Evolutionary conservation across 2,797 vertebrate species (phyloP), one percentile per base, ranked within the genome.

Genomic region (Sardinella longiceps): DNA sequence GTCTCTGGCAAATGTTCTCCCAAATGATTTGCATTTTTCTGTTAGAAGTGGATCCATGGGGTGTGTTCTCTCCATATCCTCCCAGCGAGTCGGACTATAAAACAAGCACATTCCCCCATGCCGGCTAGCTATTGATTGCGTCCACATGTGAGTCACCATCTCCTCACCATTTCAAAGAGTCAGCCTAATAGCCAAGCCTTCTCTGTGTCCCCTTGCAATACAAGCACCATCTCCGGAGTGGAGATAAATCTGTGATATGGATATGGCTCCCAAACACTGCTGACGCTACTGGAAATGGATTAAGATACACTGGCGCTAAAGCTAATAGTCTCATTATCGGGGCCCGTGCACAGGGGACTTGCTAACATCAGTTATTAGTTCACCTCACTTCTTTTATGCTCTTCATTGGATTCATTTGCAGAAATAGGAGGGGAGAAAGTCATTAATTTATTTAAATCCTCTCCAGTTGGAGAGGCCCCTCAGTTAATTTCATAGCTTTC

Each of bases 401-500:
- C 12, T 63, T 48, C 51, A 70, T 82, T 82, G 25, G 58, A 88
- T 91, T 90, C 85, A 90, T 92, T 92, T 91, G 70, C 88, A 0
- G 33, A 82, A 20, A 84, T 20, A 20, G 70, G 37, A 1, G 12
- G 46, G 37, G 70, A 5, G 37, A 77, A 39, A 18, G 70, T 77
- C 43, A 43, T 43, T 43, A 77, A 85, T 82, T 89, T 90, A 90
- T 94, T 93, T 92, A 91, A 94, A 93, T 92, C 90, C 91, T 92
- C 91, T 93, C 89, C 87, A 85, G 90, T 89, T 84, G 89, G 89
- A 88, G 90, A 92, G 90, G 86, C 60, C 60, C 89, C 89, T 25
- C 28, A 91, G 92, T 94, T 91, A 92, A 94, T 94, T 93, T 92
- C 86, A 90, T 91, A 92, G 90, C 93, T 94, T 91, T 91, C 2